Conservation (phyloP, 2,888 invertebrate genomes). For the Eudemis profundana region DNA sequence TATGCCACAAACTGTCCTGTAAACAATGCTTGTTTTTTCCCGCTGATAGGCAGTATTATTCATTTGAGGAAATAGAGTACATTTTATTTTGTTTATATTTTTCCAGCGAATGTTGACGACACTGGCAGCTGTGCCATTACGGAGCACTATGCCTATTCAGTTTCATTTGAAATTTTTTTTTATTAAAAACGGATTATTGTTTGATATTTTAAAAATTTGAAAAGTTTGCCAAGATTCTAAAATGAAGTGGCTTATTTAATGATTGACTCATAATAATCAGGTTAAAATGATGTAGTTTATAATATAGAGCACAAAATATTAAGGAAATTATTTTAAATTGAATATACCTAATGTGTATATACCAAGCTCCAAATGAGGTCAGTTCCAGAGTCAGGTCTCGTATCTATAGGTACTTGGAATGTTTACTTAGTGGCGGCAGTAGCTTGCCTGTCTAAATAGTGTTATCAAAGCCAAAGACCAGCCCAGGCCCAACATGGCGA, state of each 20-base stretch:
- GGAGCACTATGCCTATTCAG: no score
- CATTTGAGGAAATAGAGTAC: constrained; percentile 24
- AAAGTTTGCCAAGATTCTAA: no score
- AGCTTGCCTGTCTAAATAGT: constrained; percentile 60
- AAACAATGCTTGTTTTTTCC: constrained; percentile 26
- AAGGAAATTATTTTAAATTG: no score
- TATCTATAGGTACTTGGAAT: constrained; percentile 60
- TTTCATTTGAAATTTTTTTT: no score
- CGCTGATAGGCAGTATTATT: constrained; percentile 29
- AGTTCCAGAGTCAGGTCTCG: constrained; percentile 53
- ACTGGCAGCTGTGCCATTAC: neutral
- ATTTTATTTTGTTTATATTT: neutral
- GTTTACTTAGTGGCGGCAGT: constrained; percentile 63
- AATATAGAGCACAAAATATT: no score
- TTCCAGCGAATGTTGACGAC: neutral
- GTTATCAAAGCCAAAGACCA: constrained; percentile 65
- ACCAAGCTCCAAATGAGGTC: constrained; percentile 50
- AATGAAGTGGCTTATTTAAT: no score
- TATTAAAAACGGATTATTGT: no score
- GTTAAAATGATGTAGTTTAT: no score
- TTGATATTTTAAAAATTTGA: no score
- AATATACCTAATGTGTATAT: neutral
- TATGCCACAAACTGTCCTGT: constrained; percentile 10
- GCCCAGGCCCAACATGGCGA: constrained; percentile 63
- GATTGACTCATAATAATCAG: no score